These are phyloP conservation scores for Drosophila nebulosa DNA, from an alignment of 1,140 invertebrate genomes.

Conservation along the genomic window DNA sequence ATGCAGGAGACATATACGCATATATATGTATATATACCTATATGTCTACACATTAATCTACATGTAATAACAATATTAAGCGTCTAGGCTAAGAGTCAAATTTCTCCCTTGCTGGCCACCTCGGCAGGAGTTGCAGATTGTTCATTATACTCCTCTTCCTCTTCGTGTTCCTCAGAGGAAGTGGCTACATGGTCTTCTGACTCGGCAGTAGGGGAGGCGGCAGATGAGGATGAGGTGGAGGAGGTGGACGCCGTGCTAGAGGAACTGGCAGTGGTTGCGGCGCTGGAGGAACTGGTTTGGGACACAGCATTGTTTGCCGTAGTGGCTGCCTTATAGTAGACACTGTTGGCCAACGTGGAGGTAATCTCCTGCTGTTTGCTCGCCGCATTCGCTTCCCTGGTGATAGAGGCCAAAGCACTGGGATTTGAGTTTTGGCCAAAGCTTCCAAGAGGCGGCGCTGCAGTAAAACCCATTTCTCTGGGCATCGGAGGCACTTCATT, in stretches of 20 bases:
- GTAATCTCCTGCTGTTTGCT: conserved; percentile 21
- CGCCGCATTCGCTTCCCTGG: conserved; percentile 33
- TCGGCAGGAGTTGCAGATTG: not conserved
- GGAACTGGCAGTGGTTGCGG: not conserved
- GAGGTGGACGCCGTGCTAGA: not conserved
- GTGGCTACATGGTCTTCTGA: not conserved
- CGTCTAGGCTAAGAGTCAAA: not conserved
- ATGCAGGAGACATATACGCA: not conserved
- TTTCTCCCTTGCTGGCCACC: not conserved
- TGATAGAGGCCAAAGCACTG: conserved; percentile 41
- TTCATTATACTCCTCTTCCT: not conserved
- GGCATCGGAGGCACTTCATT: not conserved
- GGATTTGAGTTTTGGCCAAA: conserved; percentile 20
- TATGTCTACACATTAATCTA: not conserved
- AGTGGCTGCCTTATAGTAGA: not conserved
- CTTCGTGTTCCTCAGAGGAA: not conserved
- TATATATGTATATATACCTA: not conserved
- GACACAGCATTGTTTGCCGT: not conserved
- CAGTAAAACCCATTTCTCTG: conserved; percentile 24
- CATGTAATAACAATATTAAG: not conserved
- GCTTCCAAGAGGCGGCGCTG: not conserved
- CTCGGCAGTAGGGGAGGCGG: not conserved
- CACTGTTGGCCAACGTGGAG: conserved; percentile 24
- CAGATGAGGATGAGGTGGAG: not conserved
- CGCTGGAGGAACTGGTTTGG: not conserved